Conservation (phyloP, 2,888 invertebrate species). For the Trachelus iudaicus region DNA sequence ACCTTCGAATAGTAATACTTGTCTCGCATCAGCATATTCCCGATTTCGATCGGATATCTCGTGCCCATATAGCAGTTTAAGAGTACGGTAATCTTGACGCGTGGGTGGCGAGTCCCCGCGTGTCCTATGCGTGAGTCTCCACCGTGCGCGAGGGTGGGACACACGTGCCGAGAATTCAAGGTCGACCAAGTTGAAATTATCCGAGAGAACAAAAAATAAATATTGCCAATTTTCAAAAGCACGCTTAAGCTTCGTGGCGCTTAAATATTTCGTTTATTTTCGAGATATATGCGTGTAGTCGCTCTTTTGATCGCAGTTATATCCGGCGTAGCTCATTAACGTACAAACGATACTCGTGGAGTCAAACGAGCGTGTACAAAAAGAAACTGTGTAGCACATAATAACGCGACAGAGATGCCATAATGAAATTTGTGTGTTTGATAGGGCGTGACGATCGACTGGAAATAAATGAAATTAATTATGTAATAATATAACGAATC, state of each 20-base stretch:
- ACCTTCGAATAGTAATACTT: not conserved
- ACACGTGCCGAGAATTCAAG: not conserved
- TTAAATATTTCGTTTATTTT: not conserved
- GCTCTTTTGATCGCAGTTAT: not conserved
- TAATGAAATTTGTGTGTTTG: not conserved
- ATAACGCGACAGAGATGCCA: not conserved
- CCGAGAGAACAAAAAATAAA: not conserved
- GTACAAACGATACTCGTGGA: not conserved
- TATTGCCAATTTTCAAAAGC: not conserved
- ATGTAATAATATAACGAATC: not conserved
- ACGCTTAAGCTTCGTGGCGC: not conserved
- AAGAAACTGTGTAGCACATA: not conserved
- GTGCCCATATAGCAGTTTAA: not conserved
- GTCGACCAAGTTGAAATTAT: not conserved
- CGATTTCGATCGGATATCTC: not conserved
- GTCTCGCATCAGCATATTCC: not conserved
- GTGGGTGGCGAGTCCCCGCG: not conserved
- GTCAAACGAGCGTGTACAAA: not conserved
- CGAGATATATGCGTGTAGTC: not conserved
- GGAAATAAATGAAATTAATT: not conserved
- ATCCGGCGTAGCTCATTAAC: not conserved
- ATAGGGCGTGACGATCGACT: not conserved
- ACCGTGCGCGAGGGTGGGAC: not conserved
- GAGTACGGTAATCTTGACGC: not conserved
- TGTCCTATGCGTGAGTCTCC: not conserved